Evolutionary conservation across 2,113 vertebrate species (phyloP).

Genomic region (Pangasianodon hypophthalmus): DNA sequence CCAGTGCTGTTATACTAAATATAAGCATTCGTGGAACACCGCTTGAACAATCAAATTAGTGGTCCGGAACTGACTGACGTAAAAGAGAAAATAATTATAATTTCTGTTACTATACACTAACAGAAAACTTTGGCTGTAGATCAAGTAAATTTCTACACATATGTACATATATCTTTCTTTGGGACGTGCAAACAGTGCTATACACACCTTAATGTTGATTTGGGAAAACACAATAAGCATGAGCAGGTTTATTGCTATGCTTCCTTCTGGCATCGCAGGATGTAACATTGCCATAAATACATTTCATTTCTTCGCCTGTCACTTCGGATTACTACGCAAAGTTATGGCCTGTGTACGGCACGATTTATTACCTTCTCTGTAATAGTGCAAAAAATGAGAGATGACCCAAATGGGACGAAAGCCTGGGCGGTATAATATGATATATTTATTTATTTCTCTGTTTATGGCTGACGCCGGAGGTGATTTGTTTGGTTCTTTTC

Average conservation of each 20-base stretch:
- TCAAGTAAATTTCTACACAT: neutral
- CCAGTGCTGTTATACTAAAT: neutral
- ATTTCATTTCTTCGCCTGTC: conserved; percentile 48
- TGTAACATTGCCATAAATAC: conserved; percentile 52
- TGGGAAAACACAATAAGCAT: neutral
- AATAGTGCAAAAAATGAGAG: conserved; percentile 52
- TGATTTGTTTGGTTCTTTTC: conserved; percentile 32
- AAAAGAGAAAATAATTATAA: neutral
- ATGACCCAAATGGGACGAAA: conserved; percentile 44
- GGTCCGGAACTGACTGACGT: neutral
- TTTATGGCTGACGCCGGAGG: neutral
- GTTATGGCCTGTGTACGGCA: conserved; percentile 44
- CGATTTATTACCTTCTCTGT: conserved; percentile 50
- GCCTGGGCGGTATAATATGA: conserved; percentile 24
- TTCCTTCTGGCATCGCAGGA: conserved; percentile 22
- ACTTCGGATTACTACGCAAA: conserved; percentile 52
- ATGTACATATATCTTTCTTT: neutral
- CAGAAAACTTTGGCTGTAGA: neutral
- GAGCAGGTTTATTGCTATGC: neutral
- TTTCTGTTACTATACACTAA: neutral
- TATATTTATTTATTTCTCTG: conserved; percentile 21
- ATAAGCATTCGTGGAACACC: neutral
- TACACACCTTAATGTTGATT: conserved; percentile 8
- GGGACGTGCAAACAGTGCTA: neutral
- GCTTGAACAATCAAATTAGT: neutral